Evolutionary conservation across 2,797 vertebrate species (phyloP).

Genomic region (Lacerta agilis): DNA sequence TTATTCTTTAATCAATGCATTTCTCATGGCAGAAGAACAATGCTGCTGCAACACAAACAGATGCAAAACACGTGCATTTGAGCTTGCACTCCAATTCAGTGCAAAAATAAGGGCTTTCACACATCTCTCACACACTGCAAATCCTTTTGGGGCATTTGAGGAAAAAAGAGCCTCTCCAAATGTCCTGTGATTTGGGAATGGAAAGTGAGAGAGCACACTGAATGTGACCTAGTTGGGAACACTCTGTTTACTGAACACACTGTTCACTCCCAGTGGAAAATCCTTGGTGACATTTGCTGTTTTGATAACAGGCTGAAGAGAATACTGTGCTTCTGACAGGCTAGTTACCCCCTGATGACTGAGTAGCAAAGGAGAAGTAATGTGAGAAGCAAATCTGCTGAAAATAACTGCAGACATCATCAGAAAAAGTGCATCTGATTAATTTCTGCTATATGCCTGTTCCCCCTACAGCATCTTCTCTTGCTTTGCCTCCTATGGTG

Average conservation of each 20-base stretch:
- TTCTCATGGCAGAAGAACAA: background rate
- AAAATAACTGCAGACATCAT: conserved; percentile 66
- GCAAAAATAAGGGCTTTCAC: background rate
- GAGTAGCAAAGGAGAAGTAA: conserved; percentile 60
- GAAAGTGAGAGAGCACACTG: conserved; percentile 32
- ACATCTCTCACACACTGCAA: background rate
- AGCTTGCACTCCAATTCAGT: background rate
- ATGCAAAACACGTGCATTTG: conserved; percentile 2
- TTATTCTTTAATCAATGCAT: background rate
- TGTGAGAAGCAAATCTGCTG: conserved; percentile 55
- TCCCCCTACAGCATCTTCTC: conserved; percentile 38
- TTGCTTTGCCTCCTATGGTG: background rate
- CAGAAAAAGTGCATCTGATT: conserved; percentile 58
- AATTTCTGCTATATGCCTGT: conserved; percentile 19
- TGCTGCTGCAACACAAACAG: background rate
- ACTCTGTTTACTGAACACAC: conserved; percentile 52
- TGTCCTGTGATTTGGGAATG: conserved; percentile 30
- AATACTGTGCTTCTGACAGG: conserved; percentile 62
- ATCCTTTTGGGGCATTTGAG: conserved; percentile 29
- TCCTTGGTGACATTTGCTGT: conserved; percentile 67
- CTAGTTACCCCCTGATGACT: conserved; percentile 58
- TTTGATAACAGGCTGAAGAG: conserved; percentile 72
- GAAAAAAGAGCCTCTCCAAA: conserved; percentile 25
- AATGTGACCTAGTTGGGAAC: conserved; percentile 55
- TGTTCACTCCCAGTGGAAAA: conserved; percentile 70